A percentile compares a stretch with the other conserved stretches of the same genome.
Conservation (phyloP, 2,113 vertebrate genomes). For the Dromaius novaehollandiae region DNA sequence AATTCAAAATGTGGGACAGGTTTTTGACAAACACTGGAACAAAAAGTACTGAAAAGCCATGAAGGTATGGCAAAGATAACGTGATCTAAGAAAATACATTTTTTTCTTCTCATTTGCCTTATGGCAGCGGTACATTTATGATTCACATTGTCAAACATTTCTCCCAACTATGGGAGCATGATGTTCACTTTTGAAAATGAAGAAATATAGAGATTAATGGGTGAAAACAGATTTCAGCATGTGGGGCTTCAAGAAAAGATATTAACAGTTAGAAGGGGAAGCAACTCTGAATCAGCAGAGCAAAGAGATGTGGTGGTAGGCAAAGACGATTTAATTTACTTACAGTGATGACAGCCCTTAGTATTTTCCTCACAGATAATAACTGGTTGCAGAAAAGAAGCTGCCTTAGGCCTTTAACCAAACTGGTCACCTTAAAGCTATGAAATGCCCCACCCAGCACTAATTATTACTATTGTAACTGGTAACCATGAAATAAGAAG, state of each 20-base stretch:
- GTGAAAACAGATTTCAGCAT: background rate
- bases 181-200: background rate
- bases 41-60: background rate
- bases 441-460: slow-evolving; percentile 30
- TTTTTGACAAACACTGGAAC: background rate
- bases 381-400: slow-evolving; percentile 43
- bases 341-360: background rate
- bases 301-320: background rate
- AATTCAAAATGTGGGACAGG: background rate
- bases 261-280: background rate
- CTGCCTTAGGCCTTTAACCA: slow-evolving; percentile 22
- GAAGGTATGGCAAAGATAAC: background rate
- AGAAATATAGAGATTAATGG: background rate
- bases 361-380: slow-evolving; percentile 53
- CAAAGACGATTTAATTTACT: slow-evolving; percentile 7
- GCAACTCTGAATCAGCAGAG: background rate
- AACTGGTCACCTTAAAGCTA: slow-evolving; percentile 46
- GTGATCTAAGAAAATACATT: background rate
- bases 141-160: background rate
- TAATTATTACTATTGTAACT: slow-evolving; percentile 36
- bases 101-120: background rate
- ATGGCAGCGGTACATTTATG: background rate
- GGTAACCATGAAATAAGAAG: slow-evolving; percentile 44
- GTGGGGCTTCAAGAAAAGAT: background rate
- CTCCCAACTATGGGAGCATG: background rate